phyloP scores from a whole-genome alignment of 1,140 invertebrate species.

The Macrocentrus cingulum region DNA sequence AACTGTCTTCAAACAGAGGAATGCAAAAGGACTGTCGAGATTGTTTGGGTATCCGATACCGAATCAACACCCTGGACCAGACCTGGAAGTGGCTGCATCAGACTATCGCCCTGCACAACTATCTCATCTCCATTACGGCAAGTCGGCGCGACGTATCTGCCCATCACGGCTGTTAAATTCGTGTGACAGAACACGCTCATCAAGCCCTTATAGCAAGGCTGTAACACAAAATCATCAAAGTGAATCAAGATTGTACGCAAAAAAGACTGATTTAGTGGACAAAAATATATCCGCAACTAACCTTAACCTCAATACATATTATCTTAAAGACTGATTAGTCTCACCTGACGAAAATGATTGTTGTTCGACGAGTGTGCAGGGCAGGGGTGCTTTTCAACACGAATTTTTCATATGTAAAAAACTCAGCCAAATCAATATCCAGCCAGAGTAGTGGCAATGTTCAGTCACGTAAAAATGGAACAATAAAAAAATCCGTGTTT shows the following conservation, averaged over 20 bases:
- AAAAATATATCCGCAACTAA: neutral
- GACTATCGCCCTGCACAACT: conserved; percentile 82
- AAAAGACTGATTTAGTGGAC: neutral
- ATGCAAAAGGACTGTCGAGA: conserved; percentile 80
- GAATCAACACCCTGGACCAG: conserved; percentile 80
- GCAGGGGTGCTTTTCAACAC: neutral
- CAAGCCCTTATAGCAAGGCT: neutral
- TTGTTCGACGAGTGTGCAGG: no score
- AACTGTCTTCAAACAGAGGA: conserved; percentile 71
- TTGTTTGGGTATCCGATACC: conserved; percentile 81
- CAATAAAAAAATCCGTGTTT: conserved; percentile 79
- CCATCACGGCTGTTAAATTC: conserved; percentile 41
- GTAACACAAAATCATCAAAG: neutral
- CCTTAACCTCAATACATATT: no score
- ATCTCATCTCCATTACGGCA: conserved; percentile 76
- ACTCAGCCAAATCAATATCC: conserved; percentile 33
- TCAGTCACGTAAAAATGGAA: conserved; percentile 47
- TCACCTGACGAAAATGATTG: no score
- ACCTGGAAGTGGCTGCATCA: conserved; percentile 92
- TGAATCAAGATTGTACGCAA: neutral
- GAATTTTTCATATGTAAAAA: conserved; percentile 7
- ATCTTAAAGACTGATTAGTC: no score
- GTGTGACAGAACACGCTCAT: conserved; percentile 1
- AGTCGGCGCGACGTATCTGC: conserved; percentile 65
- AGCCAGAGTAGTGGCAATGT: conserved; percentile 28